Conservation (phyloP, 2,888 invertebrate species). For the Temnothorax rugatulus region DNA sequence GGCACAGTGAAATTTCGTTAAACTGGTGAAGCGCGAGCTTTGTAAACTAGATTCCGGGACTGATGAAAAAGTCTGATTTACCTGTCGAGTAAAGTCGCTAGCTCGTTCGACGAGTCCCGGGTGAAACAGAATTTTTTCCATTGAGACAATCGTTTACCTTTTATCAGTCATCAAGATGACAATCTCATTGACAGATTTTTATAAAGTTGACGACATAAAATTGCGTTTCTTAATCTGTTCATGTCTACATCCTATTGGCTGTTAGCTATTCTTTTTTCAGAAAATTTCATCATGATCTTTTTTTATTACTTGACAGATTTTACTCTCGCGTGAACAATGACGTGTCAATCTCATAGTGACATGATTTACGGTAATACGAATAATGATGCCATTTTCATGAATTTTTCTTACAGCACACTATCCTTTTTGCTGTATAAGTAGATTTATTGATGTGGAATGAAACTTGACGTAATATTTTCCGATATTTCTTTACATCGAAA, state of each 20-base stretch:
- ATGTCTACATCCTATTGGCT: no score
- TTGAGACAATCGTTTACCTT: neutral
- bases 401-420: neutral
- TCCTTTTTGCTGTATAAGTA: conserved; percentile 7
- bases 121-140: neutral
- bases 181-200: neutral
- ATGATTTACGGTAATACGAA: conserved; percentile 6
- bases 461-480: conserved; percentile 20
- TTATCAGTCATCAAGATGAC: neutral
- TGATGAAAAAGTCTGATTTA: conserved; percentile 36
- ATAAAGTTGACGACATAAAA: no score
- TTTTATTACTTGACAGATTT: neutral
- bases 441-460: conserved; percentile 3
- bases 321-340: neutral
- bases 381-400: neutral
- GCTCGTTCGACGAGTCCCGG: neutral
- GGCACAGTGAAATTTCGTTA: conserved; percentile 25
- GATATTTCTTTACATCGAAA: conserved; percentile 18
- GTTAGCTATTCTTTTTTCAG: neutral
- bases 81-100: neutral
- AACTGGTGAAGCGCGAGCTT: conserved; percentile 27
- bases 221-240: neutral
- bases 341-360: neutral
- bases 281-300: neutral
- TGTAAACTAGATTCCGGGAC: conserved; percentile 34